phyloP scores from a whole-genome alignment of 2,888 invertebrate species.

The Tridacna gigas region DNA sequence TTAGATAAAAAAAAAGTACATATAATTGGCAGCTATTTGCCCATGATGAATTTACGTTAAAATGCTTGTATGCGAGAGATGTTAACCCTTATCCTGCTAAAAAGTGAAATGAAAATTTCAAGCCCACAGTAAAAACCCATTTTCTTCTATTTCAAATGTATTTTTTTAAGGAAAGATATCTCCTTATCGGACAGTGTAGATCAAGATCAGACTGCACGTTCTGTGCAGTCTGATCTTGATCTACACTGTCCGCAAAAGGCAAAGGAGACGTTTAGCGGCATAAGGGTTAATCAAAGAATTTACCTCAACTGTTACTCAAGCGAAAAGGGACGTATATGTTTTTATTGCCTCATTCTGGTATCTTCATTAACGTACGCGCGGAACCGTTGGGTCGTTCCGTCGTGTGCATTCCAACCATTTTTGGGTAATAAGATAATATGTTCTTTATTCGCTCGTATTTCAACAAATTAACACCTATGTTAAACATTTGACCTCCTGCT shows the following conservation, averaged over 20 bases:
- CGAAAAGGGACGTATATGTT: not conserved
- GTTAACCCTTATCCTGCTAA: no score
- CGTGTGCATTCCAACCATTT: constrained; percentile 36
- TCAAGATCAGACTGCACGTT: not conserved
- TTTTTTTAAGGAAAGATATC: no score
- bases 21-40: no score
- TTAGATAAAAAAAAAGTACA: no score
- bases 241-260: not conserved
- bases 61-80: no score
- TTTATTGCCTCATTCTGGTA: not conserved
- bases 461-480: constrained; percentile 61
- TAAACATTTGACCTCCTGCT: no score
- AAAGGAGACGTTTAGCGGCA: no score
- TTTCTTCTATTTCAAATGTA: no score
- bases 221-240: not conserved
- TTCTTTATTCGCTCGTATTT: constrained; percentile 58
- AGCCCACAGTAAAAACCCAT: no score
- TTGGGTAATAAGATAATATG: constrained; percentile 54
- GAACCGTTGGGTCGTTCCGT: constrained; percentile 1
- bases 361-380: constrained; percentile 37
- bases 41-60: no score
- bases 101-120: no score
- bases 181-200: not conserved
- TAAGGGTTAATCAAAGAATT: not conserved
- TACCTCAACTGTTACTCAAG: not conserved